Evolutionary conservation across 2,888 invertebrate species (phyloP), one percentile per base, ranked within the genome.

Genomic region (Tuberolachnus salignus): DNA sequence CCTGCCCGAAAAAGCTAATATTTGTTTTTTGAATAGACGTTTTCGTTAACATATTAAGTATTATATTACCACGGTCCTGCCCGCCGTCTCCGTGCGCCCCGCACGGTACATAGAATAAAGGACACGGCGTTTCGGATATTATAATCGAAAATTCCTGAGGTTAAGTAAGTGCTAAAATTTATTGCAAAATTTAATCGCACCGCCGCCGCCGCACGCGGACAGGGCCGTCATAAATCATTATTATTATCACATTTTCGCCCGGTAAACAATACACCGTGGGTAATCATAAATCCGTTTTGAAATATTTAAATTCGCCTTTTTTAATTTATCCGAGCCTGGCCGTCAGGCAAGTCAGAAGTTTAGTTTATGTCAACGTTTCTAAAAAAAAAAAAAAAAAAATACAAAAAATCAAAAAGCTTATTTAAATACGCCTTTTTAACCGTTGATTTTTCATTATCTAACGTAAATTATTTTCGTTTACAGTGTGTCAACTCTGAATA

Each of bases 251-350:
- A 19, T 34, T 34, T 34, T 34, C 34, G 6, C n/a, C n/a, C 9
- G 26, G 46, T 49, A 59, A 59, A 59, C 71, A 71, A 71, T 71
- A 71, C 46, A n/a, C n/a, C n/a, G n/a, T n/a, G n/a, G 2, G 59
- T 3, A 3, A n/a, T 57, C 57, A 49, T 49, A 59, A 59, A 59
- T 72, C 46, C 26, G 16, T 46, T 14, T 49, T 10, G n/a, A n/a
- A 14, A 59, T 59, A 72, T 59, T 59, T 59, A n/a, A 46, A 59
- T 72, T 42, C 6, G 34, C 6, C 19, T 69, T 53, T 69, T 34
- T 53, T 11, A 44, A n/a, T 72, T 42, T 14, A 10, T 6, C 34
- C 34, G 6, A n/a, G n/a, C n/a, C n/a, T n/a, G n/a, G n/a, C n/a
- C n/a, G n/a, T n/a, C n/a, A n/a, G n/a, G n/a, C n/a, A n/a, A n/a